Evolutionary conservation across 2,888 invertebrate species (phyloP).

Genomic region (Ryuthela nishihirai): DNA sequence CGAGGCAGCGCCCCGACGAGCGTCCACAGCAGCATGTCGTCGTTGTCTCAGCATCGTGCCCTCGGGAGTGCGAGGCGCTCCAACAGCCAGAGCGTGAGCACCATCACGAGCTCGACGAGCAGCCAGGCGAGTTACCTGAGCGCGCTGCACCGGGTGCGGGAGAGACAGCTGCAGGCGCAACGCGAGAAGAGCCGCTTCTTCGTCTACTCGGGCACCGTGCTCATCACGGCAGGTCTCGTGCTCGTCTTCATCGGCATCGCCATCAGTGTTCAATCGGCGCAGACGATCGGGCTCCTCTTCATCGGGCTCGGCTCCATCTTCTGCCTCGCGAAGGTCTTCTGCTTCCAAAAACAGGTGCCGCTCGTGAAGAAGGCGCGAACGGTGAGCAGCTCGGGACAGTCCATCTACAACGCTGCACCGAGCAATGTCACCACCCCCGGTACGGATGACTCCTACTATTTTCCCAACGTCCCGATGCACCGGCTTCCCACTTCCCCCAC

Average conservation of each 20-base stretch:
- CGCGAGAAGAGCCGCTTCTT: constrained; percentile 33
- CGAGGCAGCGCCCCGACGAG: constrained; percentile 5
- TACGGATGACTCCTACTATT: constrained; percentile 36
- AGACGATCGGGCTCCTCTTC: constrained; percentile 40
- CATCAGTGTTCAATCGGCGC: constrained; percentile 23
- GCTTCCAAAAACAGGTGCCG: constrained; percentile 28
- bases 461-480: constrained; percentile 23
- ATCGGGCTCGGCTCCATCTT: constrained; percentile 35
- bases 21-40: constrained; percentile 31
- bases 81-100: constrained; percentile 30
- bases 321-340: constrained; percentile 32
- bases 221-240: constrained; percentile 36
- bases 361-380: constrained; percentile 23
- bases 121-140: constrained; percentile 21
- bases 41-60: constrained; percentile 14
- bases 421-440: constrained; percentile 30
- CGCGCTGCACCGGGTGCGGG: constrained; percentile 30
- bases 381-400: constrained; percentile 22
- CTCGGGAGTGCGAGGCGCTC: too few species aligned
- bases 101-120: constrained; percentile 34
- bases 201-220: constrained; percentile 36
- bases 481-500: constrained; percentile 10
- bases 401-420: constrained; percentile 21
- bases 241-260: constrained; percentile 38
- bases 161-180: constrained; percentile 25